These are phyloP conservation scores for Calcarius ornatus DNA, from an alignment of 2,113 vertebrate species.

Conservation along the genomic window DNA sequence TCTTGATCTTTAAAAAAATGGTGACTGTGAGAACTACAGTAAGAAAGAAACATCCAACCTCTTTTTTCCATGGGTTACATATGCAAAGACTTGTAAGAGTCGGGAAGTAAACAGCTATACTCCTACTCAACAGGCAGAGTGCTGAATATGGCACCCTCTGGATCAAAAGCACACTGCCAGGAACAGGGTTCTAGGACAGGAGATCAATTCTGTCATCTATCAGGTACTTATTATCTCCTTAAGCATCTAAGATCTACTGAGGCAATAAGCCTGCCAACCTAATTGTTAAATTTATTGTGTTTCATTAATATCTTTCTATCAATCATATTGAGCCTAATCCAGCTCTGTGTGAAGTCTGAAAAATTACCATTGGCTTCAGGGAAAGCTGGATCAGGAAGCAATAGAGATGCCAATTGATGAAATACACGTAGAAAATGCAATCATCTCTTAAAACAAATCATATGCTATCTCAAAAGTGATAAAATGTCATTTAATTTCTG, in stretches of 20 bases:
- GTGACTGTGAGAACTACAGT: background rate
- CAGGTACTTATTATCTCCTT: background rate
- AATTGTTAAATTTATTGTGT: background rate
- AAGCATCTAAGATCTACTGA: background rate
- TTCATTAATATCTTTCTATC: background rate
- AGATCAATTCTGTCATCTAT: background rate
- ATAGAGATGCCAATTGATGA: background rate
- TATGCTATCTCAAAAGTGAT: background rate
- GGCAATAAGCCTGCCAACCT: background rate
- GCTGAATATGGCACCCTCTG: background rate
- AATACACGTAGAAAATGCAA: background rate
- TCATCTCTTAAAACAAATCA: background rate
- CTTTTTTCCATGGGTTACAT: background rate
- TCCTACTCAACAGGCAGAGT: background rate
- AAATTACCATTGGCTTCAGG: background rate
- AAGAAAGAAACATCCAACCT: background rate
- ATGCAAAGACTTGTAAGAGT: background rate
- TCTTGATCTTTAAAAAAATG: background rate
- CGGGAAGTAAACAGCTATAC: background rate
- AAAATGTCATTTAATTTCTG: constrained; percentile 39
- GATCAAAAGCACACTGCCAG: background rate
- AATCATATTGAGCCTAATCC: background rate
- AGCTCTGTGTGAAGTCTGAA: background rate
- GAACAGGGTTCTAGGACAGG: background rate
- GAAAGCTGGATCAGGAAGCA: background rate